Base-by-base conservation (phyloP, 2,113 vertebrate species). In the Scytalopus superciliaris region DNA sequence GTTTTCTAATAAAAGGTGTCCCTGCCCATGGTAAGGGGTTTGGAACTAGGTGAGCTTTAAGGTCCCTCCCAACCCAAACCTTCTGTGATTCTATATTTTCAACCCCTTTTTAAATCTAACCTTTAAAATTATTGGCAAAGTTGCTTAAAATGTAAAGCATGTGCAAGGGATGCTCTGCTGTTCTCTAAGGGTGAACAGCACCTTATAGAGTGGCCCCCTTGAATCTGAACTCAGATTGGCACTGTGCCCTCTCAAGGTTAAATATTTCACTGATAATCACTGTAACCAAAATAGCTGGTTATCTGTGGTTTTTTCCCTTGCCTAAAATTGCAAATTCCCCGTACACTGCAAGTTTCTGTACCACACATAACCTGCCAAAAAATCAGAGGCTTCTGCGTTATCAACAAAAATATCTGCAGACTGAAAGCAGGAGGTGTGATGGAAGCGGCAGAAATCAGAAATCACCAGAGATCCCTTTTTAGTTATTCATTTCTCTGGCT, bases 391-490 rank as follows among this genome's bases (percentile, higher is more conserved):
- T 94, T 93, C 60, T 97, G 89, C 35, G 0, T 76, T 96, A 96
- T 91, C 95, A 89, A 93, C 84, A 84, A 68, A 94, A 95, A 84
- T 81, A 91, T 93, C 91, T 94, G 95, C 96, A 84, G 81, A 75
- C 64, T 82, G 93, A 72, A 89, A 91, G 74, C 18, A 74, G 55
- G 75, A 86, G 56, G 69, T 35, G 21, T 37, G 60, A 89, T 68
- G 74, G 75, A 82, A 92, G 57, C 56, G 10, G 66, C 84, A 90
- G 84, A 70, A 92, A 87, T 76, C 62, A 66, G 64, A 70, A 92
- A 78, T 84, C 84, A 62, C 14, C 40, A 7, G 80, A 53, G 69
- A 52, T 52, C 49, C 37, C 24, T 47, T 52, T 14, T 75, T 78
- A 89, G 60, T 72, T 94, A 19, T 53, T 76, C 4, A 35, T 78